Conservation (phyloP, 2,113 vertebrate species). For the Chloropsis cyanopogon region DNA sequence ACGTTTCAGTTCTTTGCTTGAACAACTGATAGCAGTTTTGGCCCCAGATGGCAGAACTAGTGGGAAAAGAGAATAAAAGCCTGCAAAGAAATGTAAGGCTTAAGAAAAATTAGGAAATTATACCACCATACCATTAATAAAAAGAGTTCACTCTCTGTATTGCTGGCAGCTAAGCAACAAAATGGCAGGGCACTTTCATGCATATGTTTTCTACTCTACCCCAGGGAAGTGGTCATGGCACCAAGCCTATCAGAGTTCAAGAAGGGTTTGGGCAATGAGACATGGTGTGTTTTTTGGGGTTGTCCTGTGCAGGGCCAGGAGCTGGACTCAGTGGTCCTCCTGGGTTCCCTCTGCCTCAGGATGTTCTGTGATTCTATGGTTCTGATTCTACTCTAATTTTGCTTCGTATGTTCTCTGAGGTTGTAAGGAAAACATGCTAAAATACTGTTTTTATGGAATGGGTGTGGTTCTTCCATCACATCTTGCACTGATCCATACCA, state of each 20-base stretch:
- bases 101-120: background rate
- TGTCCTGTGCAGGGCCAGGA: background rate
- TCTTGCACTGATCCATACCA: background rate
- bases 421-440: background rate
- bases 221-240: background rate
- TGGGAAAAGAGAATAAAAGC: background rate
- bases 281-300: background rate
- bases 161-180: background rate
- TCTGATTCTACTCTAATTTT: background rate
- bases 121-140: background rate
- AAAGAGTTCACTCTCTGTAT: background rate
- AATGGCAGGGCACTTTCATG: background rate
- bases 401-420: background rate
- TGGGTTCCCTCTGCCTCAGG: background rate
- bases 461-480: background rate
- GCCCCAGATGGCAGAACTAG: background rate
- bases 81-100: background rate
- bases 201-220: background rate
- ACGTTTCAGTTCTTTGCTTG: background rate
- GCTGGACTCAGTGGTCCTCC: background rate
- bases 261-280: background rate
- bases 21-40: background rate
- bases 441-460: background rate
- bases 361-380: background rate
- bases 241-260: background rate